Conservation (phyloP, 2,797 vertebrate genomes). For the Lacerta bilineata region DNA sequence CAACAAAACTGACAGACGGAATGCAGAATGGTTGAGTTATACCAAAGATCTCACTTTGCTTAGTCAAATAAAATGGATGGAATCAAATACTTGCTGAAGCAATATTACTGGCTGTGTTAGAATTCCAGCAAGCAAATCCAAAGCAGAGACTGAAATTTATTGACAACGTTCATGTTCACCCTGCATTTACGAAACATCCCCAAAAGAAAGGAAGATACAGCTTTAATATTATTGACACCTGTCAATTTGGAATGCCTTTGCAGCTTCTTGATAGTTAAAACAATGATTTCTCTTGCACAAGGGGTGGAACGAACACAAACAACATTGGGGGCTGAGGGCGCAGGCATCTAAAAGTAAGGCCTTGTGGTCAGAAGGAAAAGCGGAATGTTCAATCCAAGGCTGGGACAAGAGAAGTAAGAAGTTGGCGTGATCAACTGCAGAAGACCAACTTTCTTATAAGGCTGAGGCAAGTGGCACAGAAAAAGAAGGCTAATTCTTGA, state of each 20-base stretch:
- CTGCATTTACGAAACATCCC: conserved; percentile 45
- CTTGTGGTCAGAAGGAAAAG: conserved; percentile 6
- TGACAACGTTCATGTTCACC: conserved; percentile 62
- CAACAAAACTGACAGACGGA: not conserved
- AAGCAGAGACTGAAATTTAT: conserved; percentile 59
- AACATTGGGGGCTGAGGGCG: not conserved
- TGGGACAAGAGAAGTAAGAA: not conserved
- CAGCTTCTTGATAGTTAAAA: not conserved
- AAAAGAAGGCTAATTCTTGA: conserved; percentile 8
- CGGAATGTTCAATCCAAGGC: conserved; percentile 11
- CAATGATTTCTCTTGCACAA: not conserved
- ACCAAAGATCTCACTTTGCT: not conserved
- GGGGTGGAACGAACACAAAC: not conserved
- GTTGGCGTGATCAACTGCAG: not conserved
- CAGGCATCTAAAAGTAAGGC: not conserved
- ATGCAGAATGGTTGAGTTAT: not conserved
- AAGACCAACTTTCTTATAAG: not conserved
- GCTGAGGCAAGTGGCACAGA: not conserved
- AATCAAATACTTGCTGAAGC: conserved; percentile 55
- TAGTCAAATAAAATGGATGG: not conserved
- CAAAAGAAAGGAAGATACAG: conserved; percentile 26
- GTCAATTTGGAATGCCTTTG: not conserved
- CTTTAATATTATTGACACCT: conserved; percentile 38
- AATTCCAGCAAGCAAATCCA: conserved; percentile 64
- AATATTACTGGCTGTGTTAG: conserved; percentile 54